Base-by-base conservation (phyloP, 2,888 invertebrate genomes). In the Pseudoips prasinana region DNA sequence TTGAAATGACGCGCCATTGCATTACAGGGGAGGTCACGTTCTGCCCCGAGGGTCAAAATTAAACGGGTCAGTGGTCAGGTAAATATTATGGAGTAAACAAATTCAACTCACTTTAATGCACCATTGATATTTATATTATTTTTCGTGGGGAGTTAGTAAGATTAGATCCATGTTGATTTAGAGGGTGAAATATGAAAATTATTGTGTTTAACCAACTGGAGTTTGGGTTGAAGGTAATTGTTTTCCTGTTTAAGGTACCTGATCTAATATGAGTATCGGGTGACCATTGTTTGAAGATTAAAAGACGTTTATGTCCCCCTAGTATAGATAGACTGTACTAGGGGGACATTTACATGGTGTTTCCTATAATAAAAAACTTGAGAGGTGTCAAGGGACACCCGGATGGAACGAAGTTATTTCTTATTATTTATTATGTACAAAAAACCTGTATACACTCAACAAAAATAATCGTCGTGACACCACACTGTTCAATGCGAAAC, bases 21-120 rank as follows among this genome's bases (percentile, higher is more conserved):
- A 73, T 71, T 63, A 63, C 50, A 46, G 64, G 66, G 59, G 66
- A 74, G 80, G 79, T 77, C 78, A 74, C 69, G 72, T 57, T 51
- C 33, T 22, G 59, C 58, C 72, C 72, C 63, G 56, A 59, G 63
- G 66, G 70, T 62, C 61, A 63, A 64, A 69, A 84, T 86, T 76
- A 83, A 83, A 72, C 81, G 86, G 84, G 75, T 79, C 84, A 85
- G 53, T 79, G 76, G 77, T 71, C 87, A 85, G 79, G 85, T 86
- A 86, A 85, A 86, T 82, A 85, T 79, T 77, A 78, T 75, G 72
- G 78, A 64, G 73, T 73, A 84, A 84, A 86, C 84, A 85, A 83
- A 85, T 83, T 86, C 68, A 72, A 73, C 72, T 74, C 77, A 74
- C 71, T 81, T 80, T 77, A 75, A 84, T 84, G 83, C 82, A 71